These are phyloP conservation scores for Macroglossus sobrinus DNA, from an alignment of 2,113 vertebrate genomes.

Conservation along the genomic window DNA sequence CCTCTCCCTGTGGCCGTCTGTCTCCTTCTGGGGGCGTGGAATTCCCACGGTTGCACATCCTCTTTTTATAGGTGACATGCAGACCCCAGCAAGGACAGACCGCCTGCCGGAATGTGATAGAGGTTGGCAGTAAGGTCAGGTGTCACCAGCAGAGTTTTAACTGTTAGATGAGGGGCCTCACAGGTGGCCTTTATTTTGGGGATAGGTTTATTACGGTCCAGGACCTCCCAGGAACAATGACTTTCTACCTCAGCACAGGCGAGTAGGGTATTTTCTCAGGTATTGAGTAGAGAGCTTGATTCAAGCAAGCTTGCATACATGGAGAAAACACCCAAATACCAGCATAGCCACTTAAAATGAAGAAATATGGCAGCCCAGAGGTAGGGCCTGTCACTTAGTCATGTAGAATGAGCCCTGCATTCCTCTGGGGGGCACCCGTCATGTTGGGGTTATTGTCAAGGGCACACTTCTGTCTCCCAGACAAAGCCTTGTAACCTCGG, in stretches of 20 bases:
- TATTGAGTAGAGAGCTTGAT: background rate
- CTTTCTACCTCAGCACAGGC: background rate
- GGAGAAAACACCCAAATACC: background rate
- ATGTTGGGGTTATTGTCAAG: background rate
- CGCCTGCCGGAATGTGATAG: background rate
- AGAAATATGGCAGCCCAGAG: background rate
- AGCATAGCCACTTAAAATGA: background rate
- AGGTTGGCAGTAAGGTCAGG: background rate
- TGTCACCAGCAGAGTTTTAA: background rate
- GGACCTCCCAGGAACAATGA: background rate
- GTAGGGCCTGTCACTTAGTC: background rate
- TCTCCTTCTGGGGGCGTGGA: background rate
- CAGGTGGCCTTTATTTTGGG: background rate
- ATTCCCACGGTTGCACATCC: background rate
- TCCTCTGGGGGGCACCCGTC: background rate
- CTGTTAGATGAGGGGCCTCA: background rate
- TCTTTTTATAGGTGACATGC: background rate
- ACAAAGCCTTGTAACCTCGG: background rate
- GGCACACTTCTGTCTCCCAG: background rate
- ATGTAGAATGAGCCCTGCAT: background rate
- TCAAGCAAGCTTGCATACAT: background rate
- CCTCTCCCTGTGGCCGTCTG: rapidly evolving
- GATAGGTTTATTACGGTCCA: background rate
- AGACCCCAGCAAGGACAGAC: background rate
- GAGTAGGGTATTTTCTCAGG: background rate